phyloP scores from a whole-genome alignment of 2,888 invertebrate species.

The Ctenicera cuprea region DNA sequence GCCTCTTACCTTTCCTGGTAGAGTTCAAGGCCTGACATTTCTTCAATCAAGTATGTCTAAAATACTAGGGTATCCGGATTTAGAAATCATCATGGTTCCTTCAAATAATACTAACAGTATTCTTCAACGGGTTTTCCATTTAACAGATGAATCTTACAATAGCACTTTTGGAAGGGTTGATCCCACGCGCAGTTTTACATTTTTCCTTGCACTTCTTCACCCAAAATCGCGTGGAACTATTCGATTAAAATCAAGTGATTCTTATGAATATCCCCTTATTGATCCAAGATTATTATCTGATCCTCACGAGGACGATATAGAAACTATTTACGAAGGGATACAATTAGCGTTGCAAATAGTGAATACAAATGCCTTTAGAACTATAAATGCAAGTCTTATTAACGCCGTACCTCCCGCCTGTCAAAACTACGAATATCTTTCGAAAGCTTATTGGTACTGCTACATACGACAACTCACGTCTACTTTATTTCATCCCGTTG shows the following conservation, averaged over 20 bases:
- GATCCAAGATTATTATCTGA: slow-evolving; percentile 60
- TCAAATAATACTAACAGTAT: slow-evolving; percentile 66
- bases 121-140: slow-evolving; percentile 56
- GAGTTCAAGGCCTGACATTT: slow-evolving; percentile 56
- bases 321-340: slow-evolving; percentile 78
- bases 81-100: slow-evolving; percentile 71
- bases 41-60: slow-evolving; percentile 55
- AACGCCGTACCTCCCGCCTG: slow-evolving; percentile 75
- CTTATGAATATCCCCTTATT: slow-evolving; percentile 62
- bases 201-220: slow-evolving; percentile 57
- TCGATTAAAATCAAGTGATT: slow-evolving; percentile 59
- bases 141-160: slow-evolving; percentile 58
- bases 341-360: slow-evolving; percentile 62
- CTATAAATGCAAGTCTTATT: slow-evolving; percentile 75
- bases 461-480: not conserved
- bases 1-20: slow-evolving; percentile 55
- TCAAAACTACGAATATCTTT: slow-evolving; percentile 65
- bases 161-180: slow-evolving; percentile 68
- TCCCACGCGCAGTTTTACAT: slow-evolving; percentile 49
- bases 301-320: slow-evolving; percentile 77
- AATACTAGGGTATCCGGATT: slow-evolving; percentile 58
- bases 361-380: slow-evolving; percentile 77
- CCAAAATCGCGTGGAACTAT: slow-evolving; percentile 63
- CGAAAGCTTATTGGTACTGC: slow-evolving; percentile 82
- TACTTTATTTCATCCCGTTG: not conserved